Base-by-base conservation (phyloP, 2,797 vertebrate species). In the Phoeniculus purpureus region DNA sequence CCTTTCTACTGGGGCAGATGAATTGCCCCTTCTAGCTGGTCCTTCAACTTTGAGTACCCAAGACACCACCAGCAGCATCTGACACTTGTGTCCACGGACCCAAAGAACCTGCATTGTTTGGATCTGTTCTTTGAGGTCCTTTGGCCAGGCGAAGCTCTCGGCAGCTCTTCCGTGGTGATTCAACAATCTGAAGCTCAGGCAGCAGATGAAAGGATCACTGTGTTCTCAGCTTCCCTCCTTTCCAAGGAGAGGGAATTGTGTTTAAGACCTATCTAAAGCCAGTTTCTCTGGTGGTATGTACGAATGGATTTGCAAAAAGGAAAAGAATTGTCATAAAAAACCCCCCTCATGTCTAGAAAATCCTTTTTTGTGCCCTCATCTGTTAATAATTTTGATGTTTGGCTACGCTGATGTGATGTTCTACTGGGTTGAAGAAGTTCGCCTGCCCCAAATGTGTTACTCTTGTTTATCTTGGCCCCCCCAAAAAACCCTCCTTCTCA, bases 311-410 rank as follows among this genome's bases (percentile, higher is more conserved):
- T 60, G 70, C 11, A 2, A 85, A 50, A 61, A 68, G 89, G 93
- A 67, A 72, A 81, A 64, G 85, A 71, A 9, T 65, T 70, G 85
- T 85, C 85, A 66, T 88, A 10, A 87, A 19, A 66, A 40, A 51
- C 8, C 43, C 43, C 43, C 43, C 43, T 43, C 51, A n/a, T 15
- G 73, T 56, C 15, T 45, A 9, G 64, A 31, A 67, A 79, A 87
- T 54, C 67, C 43, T 43, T 48, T 81, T 43, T 25, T 40, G 56
- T 85, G 82, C 77, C 65, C 55, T 87, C 94, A 62, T 86, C 74
- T 94, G 74, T 47, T 88, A 75, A 65, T 78, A 78, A 77, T 96
- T 90, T 72, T 48, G 16, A 80, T 65, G 62, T 76, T 96, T 90
- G 78, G 64, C 79, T 77, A 11, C 75, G 2, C 19, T 29, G 45